Evolutionary conservation across 2,888 invertebrate genomes (phyloP), one percentile per base, ranked within the genome.

Genomic region (Scaeva pyrastri): DNA sequence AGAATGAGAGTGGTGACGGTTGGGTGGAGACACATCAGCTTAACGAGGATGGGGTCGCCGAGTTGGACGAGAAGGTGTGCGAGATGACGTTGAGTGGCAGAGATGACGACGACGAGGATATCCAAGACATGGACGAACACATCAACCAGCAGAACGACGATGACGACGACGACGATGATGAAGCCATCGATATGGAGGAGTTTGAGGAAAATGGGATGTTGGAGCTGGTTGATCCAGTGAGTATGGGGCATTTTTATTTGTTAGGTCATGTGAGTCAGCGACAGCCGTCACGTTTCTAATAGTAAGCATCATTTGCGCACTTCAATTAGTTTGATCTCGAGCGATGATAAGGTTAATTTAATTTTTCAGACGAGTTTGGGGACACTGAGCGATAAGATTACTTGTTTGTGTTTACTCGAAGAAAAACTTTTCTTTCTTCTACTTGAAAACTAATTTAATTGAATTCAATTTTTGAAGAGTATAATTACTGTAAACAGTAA

Each of bases 21-120:
- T 99, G 99, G 99, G 98, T 99, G 1, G 99, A 99, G 92, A 99
- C 99, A 14, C 99, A 99, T 93, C 98, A 98, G 93, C 93, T 94
- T 56, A 95, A 95, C 60, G 93, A 94, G 60, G 94, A 95, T 50
- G 94, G 95, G 52, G 96, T 96, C 88, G 90, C 89, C 8, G 90
- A 91, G 70, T 92, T 95, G 26, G 97, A 97, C 89, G 92, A 92
- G 2, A 92, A 92, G 89, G 94, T 95, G 60, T 94, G 96, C 88
- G 98, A 98, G 91, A 97, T 98, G 97, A 97, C 96, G 0, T 91
- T 98, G 84, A 97, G 97, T 85, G 95, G 95, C 74, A 96, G 96
- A 70, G 97, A 97, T 26, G 93, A 94, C 23, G 92, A 93, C 58
- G 94, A 94, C 72, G 94, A 94, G 66, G 85, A 74, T 16, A 73